phyloP scores from a whole-genome alignment of 2,113 vertebrate genomes.

The Paradoxurus hermaphroditus region DNA sequence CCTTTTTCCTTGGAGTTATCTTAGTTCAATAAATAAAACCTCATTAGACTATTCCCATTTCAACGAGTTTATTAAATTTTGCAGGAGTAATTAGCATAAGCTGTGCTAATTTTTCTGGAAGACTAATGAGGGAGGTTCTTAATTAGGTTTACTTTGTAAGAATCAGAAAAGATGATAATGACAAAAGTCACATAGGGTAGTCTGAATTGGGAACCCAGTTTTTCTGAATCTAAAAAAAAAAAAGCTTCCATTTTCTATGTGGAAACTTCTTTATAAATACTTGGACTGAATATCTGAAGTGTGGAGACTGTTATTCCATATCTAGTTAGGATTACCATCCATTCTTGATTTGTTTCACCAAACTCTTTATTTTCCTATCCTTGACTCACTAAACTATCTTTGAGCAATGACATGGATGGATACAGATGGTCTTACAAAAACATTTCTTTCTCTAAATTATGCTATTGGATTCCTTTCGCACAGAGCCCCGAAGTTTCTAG shows the following conservation, averaged over 20 bases:
- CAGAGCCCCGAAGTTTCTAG: neutral
- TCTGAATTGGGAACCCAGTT: conserved; percentile 78
- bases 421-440: conserved; percentile 41
- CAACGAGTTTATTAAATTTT: conserved; percentile 99
- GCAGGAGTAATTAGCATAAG: conserved; percentile 99
- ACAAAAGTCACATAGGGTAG: conserved; percentile 87
- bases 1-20: conserved; percentile 95
- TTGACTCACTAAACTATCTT: conserved; percentile 57
- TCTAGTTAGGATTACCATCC: conserved; percentile 33
- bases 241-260: conserved; percentile 43
- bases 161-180: conserved; percentile 91
- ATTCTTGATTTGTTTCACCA: conserved; percentile 49
- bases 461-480: neutral
- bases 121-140: conserved; percentile 98
- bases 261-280: conserved; percentile 50
- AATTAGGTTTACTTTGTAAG: conserved; percentile 97
- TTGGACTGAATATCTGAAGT: conserved; percentile 51
- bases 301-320: conserved; percentile 36
- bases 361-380: conserved; percentile 69
- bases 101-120: conserved; percentile 98
- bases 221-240: conserved; percentile 78
- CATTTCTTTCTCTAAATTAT: conserved; percentile 57
- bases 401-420: conserved; percentile 46
- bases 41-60: conserved; percentile 99
- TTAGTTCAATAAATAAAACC: conserved; percentile 99